phyloP scores from a whole-genome alignment of 2,797 vertebrate genomes.

The Pterois miles region DNA sequence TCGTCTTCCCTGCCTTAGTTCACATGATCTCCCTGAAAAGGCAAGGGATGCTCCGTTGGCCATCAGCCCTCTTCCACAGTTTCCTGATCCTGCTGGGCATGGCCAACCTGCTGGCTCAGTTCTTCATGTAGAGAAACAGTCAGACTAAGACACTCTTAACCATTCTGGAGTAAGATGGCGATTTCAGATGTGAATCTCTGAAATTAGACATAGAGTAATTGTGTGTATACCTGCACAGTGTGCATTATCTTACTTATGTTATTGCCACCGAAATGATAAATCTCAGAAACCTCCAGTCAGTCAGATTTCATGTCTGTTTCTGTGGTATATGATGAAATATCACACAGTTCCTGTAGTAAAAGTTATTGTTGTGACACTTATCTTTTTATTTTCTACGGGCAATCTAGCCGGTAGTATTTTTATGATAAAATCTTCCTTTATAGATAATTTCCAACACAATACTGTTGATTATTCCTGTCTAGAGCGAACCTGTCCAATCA shows the following conservation, averaged over 20 bases:
- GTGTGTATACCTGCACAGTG: not conserved
- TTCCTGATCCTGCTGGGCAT: constrained; percentile 90
- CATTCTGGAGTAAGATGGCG: not conserved
- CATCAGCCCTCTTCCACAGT: constrained; percentile 85
- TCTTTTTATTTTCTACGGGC: not conserved
- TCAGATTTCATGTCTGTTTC: not conserved
- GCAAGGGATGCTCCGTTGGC: constrained; percentile 85
- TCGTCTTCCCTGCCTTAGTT: constrained; percentile 90
- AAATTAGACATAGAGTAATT: not conserved
- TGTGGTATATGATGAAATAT: not conserved
- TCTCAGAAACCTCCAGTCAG: not conserved
- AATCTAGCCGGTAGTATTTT: not conserved
- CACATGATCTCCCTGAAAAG: constrained; percentile 87
- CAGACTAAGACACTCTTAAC: not conserved
- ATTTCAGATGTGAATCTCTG: not conserved
- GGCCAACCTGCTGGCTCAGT: constrained; percentile 91
- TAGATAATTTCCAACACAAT: not conserved
- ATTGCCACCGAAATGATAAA: constrained; percentile 1
- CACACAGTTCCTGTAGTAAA: too few species aligned
- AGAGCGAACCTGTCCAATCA: too few species aligned
- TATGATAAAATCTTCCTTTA: not conserved
- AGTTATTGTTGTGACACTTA: not conserved
- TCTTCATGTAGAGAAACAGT: constrained; percentile 86
- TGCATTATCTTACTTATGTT: not conserved
- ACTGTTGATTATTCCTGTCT: not conserved